Evolutionary conservation across 1,140 invertebrate genomes (phyloP).

Genomic region (Drosophila lacteicornis): DNA sequence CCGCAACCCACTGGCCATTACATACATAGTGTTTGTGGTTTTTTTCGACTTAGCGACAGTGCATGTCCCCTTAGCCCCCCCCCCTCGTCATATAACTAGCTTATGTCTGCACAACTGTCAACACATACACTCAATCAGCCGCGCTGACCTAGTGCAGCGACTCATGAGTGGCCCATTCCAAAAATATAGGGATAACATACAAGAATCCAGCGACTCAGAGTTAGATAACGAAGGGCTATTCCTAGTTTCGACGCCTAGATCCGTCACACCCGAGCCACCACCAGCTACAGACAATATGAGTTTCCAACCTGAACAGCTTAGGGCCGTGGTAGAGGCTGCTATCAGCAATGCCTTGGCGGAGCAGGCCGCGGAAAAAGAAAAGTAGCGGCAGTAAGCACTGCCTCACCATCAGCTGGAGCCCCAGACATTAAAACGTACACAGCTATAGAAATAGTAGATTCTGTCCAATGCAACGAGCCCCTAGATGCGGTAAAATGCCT

Average conservation of each 20-base stretch:
- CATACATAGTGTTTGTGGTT: neutral
- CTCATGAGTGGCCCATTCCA: neutral
- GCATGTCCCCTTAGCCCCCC: neutral
- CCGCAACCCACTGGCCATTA: neutral
- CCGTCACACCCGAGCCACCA: neutral
- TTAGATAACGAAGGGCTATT: neutral
- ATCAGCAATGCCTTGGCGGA: neutral
- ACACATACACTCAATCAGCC: neutral
- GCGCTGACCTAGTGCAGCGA: neutral
- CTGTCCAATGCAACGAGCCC: neutral
- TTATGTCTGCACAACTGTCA: neutral
- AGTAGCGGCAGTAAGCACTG: conserved; percentile 1
- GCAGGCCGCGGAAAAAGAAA: neutral
- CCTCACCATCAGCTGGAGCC: neutral
- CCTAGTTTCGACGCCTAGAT: neutral
- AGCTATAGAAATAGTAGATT: neutral
- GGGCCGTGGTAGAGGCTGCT: neutral
- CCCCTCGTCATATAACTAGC: no score
- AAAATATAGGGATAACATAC: neutral
- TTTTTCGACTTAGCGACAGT: neutral
- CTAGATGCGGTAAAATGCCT: no score
- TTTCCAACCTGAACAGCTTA: neutral
- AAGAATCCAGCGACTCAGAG: conserved; percentile 6
- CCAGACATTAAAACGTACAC: neutral
- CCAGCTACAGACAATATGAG: neutral